A percentile compares a stretch with the other conserved stretches of the same genome.
Evolutionary conservation across 1,140 invertebrate genomes (phyloP).

Genomic region (Sitophilus oryzae): DNA sequence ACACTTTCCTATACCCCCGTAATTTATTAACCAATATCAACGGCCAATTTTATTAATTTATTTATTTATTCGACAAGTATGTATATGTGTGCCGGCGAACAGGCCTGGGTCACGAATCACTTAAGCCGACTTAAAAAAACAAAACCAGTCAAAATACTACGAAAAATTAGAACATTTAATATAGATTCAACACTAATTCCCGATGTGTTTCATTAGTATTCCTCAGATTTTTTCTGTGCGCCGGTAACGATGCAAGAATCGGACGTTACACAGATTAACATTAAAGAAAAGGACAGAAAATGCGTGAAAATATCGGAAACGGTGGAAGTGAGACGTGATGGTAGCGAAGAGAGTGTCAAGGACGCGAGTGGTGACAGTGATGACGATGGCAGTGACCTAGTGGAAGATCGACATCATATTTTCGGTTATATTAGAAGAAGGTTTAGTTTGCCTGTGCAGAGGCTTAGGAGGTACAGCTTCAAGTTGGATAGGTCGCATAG

Average conservation of each 20-base stretch:
- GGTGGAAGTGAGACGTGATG: neutral
- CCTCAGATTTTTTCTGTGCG: neutral
- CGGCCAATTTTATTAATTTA: neutral
- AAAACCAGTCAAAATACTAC: neutral
- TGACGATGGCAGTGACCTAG: neutral
- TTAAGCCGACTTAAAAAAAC: too few species aligned
- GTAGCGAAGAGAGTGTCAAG: neutral
- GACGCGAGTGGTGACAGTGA: neutral
- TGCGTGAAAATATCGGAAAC: constrained; percentile 17
- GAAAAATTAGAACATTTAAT: neutral
- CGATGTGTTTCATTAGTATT: neutral
- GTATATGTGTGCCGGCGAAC: neutral
- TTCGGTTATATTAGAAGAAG: constrained; percentile 17
- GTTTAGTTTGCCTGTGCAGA: constrained; percentile 27
- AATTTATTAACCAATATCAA: neutral
- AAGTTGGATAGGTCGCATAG: constrained; percentile 14
- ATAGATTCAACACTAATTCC: neutral
- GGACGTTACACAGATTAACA: neutral
- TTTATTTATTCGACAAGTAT: neutral
- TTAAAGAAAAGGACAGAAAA: neutral
- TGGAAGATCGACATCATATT: constrained; percentile 1
- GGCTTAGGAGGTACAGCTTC: constrained; percentile 18
- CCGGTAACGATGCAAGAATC: neutral
- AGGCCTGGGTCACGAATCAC: too few species aligned
- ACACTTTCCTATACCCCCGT: neutral